Percentiles rank a stretch among this genome's conserved stretches.
phyloP scores from a whole-genome alignment of 2,113 vertebrate genomes.

The Gorsachius goisagi region DNA sequence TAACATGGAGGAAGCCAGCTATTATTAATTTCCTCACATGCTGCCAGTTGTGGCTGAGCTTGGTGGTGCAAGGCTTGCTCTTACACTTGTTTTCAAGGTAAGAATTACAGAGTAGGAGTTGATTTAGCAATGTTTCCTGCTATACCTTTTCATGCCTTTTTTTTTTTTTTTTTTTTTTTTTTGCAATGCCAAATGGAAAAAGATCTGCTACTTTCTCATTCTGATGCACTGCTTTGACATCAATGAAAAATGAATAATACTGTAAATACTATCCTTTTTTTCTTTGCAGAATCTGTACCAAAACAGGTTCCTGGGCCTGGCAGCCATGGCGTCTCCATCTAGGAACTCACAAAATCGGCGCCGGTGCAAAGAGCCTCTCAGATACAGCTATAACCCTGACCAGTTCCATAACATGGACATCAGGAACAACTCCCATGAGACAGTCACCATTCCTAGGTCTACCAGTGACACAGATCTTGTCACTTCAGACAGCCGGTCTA shows the following conservation, averaged over 20 bases:
- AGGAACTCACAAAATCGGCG: constrained; percentile 87
- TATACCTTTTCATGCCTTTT: not conserved
- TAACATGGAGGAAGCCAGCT: not conserved
- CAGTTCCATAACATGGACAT: constrained; percentile 83
- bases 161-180: not conserved
- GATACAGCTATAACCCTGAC: constrained; percentile 89
- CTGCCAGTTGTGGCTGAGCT: not conserved
- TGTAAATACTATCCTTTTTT: not conserved
- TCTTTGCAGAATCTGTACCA: constrained; percentile 93
- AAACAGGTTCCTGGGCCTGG: constrained; percentile 94
- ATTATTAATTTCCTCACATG: not conserved
- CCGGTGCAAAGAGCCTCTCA: constrained; percentile 86
- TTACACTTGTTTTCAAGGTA: not conserved
- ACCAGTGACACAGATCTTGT: constrained; percentile 95
- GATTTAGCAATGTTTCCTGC: not conserved
- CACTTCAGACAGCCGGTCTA: constrained; percentile 91
- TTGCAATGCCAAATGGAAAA: not conserved
- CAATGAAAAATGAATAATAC: not conserved
- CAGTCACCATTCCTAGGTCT: constrained; percentile 84
- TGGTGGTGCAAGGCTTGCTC: not conserved
- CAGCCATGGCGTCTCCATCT: constrained; percentile 94
- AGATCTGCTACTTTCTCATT: not conserved
- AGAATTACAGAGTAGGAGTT: not conserved
- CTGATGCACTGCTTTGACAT: not conserved
- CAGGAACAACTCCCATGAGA: constrained; percentile 72